Conservation (phyloP, 2,888 invertebrate species). For the Acrocera orbiculus region DNA sequence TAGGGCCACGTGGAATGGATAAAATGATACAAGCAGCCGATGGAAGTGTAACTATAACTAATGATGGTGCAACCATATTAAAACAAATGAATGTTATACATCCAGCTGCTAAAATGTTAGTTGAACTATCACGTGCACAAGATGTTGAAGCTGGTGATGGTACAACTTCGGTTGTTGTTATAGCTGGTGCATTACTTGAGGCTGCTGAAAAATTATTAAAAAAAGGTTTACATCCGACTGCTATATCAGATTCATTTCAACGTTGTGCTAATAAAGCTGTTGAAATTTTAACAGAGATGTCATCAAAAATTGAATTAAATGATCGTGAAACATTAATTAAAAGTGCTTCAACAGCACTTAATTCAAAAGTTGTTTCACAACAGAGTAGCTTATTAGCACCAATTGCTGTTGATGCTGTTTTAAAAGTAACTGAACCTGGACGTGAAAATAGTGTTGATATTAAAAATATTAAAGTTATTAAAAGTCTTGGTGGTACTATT, state of each 20-base stretch:
- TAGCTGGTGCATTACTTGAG: conserved; percentile 90
- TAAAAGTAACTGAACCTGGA: conserved; percentile 43
- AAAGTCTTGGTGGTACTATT: conserved; percentile 89
- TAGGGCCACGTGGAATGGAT: conserved; percentile 98
- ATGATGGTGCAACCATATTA: conserved; percentile 98
- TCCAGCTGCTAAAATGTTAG: conserved; percentile 98
- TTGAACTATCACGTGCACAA: conserved; percentile 95
- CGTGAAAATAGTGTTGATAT: conserved; percentile 71
- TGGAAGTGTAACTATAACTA: conserved; percentile 98
- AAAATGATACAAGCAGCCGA: conserved; percentile 98
- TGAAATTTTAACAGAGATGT: conserved; percentile 62
- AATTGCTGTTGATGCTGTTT: conserved; percentile 92
- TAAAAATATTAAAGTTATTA: conserved; percentile 90
- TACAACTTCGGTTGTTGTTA: conserved; percentile 94
- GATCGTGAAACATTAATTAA: conserved; percentile 79
- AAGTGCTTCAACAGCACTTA: conserved; percentile 93
- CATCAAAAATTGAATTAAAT: conserved; percentile 65
- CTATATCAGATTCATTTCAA: conserved; percentile 94
- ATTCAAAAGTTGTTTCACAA: conserved; percentile 98
- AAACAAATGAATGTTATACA: conserved; percentile 98
- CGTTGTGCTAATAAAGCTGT: conserved; percentile 34
- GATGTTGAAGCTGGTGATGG: conserved; percentile 99
- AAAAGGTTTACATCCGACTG: conserved; percentile 94
- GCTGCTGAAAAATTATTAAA: conserved; percentile 80
- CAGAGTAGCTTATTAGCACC: conserved; percentile 91